phyloP scores from a whole-genome alignment of 2,113 vertebrate genomes.

The Toxotes chatareus region DNA sequence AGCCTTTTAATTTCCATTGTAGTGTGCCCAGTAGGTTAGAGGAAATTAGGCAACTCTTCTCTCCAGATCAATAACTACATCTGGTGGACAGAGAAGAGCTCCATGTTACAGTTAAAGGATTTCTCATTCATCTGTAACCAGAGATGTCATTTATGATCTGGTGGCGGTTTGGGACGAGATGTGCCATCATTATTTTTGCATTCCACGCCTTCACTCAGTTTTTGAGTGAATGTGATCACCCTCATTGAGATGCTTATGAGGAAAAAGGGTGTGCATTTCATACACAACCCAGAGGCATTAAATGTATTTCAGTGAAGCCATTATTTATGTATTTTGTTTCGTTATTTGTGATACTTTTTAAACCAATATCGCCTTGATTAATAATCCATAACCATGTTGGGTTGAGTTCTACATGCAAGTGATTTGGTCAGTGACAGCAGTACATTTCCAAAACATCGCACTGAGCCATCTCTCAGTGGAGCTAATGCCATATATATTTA shows the following conservation, averaged over 20 bases:
- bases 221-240: not conserved
- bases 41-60: conserved; percentile 60
- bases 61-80: conserved; percentile 71
- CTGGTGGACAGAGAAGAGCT: conserved; percentile 48
- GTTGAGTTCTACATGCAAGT: conserved; percentile 4
- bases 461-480: conserved; percentile 7
- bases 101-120: conserved; percentile 57
- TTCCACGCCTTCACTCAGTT: not conserved
- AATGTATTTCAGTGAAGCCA: not conserved
- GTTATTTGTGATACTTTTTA: conserved; percentile 21
- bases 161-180: not conserved
- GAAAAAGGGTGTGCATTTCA: conserved; percentile 2
- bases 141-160: conserved; percentile 43
- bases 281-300: not conserved
- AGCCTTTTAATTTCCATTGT: conserved; percentile 57
- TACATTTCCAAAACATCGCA: conserved; percentile 3
- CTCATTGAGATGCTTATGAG: conserved; percentile 14
- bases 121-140: conserved; percentile 54
- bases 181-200: conserved; percentile 22
- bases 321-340: conserved; percentile 11
- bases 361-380: conserved; percentile 33
- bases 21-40: conserved; percentile 42
- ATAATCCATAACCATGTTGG: conserved; percentile 38
- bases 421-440: conserved; percentile 32
- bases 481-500: conserved; percentile 50